These are phyloP conservation scores for Trichonephila inaurata DNA, from an alignment of 1,140 invertebrate species.

Conservation along the genomic window DNA sequence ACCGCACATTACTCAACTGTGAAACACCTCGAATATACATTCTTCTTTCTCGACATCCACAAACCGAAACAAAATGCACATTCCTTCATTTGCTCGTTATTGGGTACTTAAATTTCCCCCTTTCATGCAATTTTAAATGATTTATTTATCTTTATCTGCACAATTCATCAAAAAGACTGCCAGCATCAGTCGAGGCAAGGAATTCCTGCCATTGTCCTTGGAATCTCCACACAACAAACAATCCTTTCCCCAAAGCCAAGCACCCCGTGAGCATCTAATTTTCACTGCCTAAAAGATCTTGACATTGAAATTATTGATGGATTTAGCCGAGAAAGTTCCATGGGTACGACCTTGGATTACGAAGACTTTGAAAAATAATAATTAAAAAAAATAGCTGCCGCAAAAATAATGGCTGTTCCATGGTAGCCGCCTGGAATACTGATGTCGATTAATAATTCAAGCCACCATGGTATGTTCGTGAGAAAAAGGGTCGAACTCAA, in stretches of 20 bases:
- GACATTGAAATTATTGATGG: slow-evolving; percentile 1
- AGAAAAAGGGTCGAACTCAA: not conserved
- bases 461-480: slow-evolving; percentile 1
- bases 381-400: not conserved
- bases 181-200: not conserved
- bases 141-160: not conserved
- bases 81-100: not conserved
- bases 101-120: not conserved
- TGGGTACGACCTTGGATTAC: not conserved
- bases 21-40: no score
- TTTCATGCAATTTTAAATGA: not conserved
- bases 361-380: not conserved
- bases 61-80: not conserved
- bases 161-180: not conserved
- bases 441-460: slow-evolving; percentile 24
- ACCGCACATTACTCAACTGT: no score
- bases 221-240: not conserved
- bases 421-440: not conserved
- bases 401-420: not conserved
- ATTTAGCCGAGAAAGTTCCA: slow-evolving; percentile 8
- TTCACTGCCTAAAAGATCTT: not conserved
- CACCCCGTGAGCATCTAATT: not conserved
- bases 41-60: no score
- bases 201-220: not conserved
- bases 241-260: not conserved